Evolutionary conservation across 2,797 vertebrate species (phyloP).

Genomic region (Channa striata): DNA sequence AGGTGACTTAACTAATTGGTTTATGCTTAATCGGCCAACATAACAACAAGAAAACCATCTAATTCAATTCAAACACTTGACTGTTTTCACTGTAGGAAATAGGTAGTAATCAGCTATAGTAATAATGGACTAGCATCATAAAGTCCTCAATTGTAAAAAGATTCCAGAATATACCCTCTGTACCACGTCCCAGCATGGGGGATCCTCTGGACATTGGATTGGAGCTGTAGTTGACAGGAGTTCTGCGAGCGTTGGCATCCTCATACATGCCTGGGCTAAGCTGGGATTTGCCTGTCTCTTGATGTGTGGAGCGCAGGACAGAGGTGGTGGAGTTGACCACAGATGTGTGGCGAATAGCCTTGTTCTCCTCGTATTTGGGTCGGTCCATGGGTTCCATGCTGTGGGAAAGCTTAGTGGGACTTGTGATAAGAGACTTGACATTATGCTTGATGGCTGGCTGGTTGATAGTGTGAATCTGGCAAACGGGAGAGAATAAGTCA

Average conservation of each 20-base stretch:
- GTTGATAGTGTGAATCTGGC: constrained; percentile 87
- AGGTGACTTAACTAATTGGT: constrained; percentile 3
- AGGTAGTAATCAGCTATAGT: not conserved
- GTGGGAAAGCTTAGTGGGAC: constrained; percentile 90
- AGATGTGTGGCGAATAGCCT: constrained; percentile 91
- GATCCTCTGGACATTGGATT: constrained; percentile 92
- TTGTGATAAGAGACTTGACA: constrained; percentile 97
- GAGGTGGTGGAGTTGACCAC: constrained; percentile 96
- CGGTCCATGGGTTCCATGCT: constrained; percentile 90
- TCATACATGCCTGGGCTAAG: constrained; percentile 97
- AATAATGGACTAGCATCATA: constrained; percentile 3
- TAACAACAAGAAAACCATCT: constrained; percentile 12
- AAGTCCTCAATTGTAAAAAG: not conserved
- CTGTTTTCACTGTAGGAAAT: not conserved
- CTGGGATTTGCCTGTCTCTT: constrained; percentile 92
- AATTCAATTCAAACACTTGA: constrained; percentile 17
- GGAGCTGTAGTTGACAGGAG: constrained; percentile 92
- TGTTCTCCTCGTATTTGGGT: constrained; percentile 93
- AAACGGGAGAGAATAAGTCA: constrained; percentile 72
- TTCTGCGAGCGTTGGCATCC: constrained; percentile 92
- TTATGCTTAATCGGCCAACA: not conserved
- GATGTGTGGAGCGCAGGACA: constrained; percentile 94
- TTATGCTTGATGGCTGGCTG: constrained; percentile 97
- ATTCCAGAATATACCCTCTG: constrained; percentile 85
- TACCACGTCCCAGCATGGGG: constrained; percentile 90